These are phyloP conservation scores for Myotis pilosus DNA, from an alignment of 2,797 vertebrate genomes.

Conservation along the genomic window DNA sequence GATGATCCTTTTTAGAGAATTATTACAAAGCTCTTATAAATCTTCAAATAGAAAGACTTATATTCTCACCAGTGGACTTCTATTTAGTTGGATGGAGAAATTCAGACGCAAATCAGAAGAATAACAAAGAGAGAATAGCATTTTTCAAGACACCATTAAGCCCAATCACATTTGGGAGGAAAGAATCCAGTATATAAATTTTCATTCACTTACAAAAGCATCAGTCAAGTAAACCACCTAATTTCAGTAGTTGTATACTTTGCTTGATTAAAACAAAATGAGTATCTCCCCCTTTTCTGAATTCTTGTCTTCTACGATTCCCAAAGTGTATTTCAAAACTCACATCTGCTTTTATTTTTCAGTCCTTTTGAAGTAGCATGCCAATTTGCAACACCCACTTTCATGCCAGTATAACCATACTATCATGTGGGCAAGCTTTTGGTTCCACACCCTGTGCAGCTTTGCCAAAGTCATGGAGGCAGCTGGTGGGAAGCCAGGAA, in stretches of 20 bases:
- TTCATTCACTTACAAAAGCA: not conserved
- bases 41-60: not conserved
- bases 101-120: not conserved
- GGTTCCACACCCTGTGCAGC: not conserved
- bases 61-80: not conserved
- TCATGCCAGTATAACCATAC: slow-evolving; percentile 1
- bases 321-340: not conserved
- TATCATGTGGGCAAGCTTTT: not conserved
- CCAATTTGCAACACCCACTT: not conserved
- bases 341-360: slow-evolving; percentile 49
- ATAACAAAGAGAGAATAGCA: not conserved
- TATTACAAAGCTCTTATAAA: not conserved
- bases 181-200: not conserved
- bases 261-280: not conserved
- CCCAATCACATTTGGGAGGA: not conserved
- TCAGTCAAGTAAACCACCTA: not conserved
- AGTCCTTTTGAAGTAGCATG: slow-evolving; percentile 33
- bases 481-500: not conserved
- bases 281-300: not conserved
- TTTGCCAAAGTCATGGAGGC: not conserved
- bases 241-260: not conserved
- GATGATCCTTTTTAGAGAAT: not conserved
- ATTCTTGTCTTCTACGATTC: not conserved
- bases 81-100: not conserved
- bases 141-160: not conserved